These are phyloP conservation scores for Cynodonichthys magdalenae DNA, from an alignment of 2,797 vertebrate genomes.

Conservation along the genomic window DNA sequence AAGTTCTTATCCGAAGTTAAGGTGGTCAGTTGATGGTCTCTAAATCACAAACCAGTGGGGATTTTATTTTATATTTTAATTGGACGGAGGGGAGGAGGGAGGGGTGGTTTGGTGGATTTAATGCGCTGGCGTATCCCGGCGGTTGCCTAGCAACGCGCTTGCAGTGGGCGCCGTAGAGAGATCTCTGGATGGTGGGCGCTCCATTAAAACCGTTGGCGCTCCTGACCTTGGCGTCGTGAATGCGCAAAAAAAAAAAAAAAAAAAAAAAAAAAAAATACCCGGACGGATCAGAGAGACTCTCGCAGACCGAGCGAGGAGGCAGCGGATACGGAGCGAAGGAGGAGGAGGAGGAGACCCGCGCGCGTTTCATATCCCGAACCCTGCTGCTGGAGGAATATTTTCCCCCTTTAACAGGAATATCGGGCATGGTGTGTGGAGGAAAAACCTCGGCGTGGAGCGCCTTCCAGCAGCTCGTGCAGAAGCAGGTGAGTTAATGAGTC, in stretches of 20 bases:
- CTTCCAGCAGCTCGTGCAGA: conserved; percentile 54
- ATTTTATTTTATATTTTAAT: conserved; percentile 30
- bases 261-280: conserved; percentile 50
- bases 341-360: too few relatives aligned
- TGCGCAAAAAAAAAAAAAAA: conserved; percentile 63
- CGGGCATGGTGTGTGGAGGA: conserved; percentile 56
- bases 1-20: conserved; percentile 38
- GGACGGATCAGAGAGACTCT: conserved; percentile 66
- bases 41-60: conserved; percentile 69
- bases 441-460: conserved; percentile 68
- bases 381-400: too few relatives aligned
- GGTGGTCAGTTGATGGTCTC: conserved; percentile 63
- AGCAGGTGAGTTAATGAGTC: conserved; percentile 76
- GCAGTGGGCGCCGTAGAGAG: conserved; percentile 79
- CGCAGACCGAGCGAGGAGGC: conserved; percentile 58
- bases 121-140: conserved; percentile 77
- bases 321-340: conserved; percentile 66
- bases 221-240: conserved; percentile 86
- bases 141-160: conserved; percentile 85
- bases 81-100: conserved; percentile 3
- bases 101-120: conserved; percentile 51
- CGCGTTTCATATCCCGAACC: too few relatives aligned
- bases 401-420: conserved; percentile 8
- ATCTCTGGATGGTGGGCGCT: conserved; percentile 76
- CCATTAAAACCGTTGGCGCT: conserved; percentile 81